Evolutionary conservation across 2,113 vertebrate genomes (phyloP).

Genomic region (Rostratula benghalensis): DNA sequence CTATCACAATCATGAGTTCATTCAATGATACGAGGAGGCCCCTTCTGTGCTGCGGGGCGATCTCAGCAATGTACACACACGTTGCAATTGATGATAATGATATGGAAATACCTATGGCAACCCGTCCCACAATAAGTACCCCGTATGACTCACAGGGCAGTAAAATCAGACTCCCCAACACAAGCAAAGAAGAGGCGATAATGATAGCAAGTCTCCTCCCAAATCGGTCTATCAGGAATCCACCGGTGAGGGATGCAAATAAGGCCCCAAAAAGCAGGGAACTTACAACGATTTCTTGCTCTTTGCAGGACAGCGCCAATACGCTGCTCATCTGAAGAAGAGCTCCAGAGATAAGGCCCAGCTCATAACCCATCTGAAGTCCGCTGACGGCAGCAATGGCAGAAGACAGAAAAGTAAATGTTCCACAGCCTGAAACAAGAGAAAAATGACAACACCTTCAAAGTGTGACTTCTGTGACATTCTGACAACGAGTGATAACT

Average conservation of each 20-base stretch:
- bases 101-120: constrained; percentile 89
- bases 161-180: constrained; percentile 80
- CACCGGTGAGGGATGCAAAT: constrained; percentile 85
- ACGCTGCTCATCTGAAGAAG: constrained; percentile 87
- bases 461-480: neutral
- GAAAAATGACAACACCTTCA: neutral
- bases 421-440: constrained; percentile 80
- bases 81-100: constrained; percentile 89
- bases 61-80: constrained; percentile 93
- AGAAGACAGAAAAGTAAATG: constrained; percentile 83
- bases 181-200: constrained; percentile 81
- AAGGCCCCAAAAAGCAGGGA: constrained; percentile 89
- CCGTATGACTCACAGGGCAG: constrained; percentile 78
- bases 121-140: constrained; percentile 81
- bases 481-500: neutral
- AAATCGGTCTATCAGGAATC: constrained; percentile 87
- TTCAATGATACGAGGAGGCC: constrained; percentile 91
- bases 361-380: constrained; percentile 92
- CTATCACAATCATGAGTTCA: constrained; percentile 91
- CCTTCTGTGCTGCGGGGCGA: constrained; percentile 87
- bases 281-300: constrained; percentile 92
- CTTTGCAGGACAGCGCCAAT: constrained; percentile 83
- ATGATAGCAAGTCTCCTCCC: constrained; percentile 89
- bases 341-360: constrained; percentile 92
- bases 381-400: constrained; percentile 87